Evolutionary conservation across 2,797 vertebrate species (phyloP).

Genomic region (Trachurus trachurus): DNA sequence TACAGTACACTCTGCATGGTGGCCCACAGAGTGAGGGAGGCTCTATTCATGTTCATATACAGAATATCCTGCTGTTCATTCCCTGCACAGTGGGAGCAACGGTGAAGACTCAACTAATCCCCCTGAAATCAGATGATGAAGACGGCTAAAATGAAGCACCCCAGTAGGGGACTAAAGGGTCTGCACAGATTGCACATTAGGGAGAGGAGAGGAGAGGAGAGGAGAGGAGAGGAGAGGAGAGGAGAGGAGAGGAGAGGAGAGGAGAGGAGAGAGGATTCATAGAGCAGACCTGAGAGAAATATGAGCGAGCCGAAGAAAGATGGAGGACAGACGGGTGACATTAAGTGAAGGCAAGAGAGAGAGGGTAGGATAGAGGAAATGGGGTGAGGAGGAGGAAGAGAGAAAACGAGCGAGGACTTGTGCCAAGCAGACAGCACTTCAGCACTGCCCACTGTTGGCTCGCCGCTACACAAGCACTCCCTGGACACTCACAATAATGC

Average conservation of each 20-base stretch:
- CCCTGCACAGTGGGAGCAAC: conserved; percentile 41
- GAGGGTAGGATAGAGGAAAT: background rate
- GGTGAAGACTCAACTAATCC: conserved; percentile 60
- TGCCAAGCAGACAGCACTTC: conserved; percentile 58
- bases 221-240: no score
- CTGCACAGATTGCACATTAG: conserved; percentile 15
- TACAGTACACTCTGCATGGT: conserved; percentile 6
- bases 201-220: no score
- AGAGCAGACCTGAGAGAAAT: background rate
- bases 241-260: no score
- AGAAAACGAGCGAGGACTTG: conserved; percentile 30
- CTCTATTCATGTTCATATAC: conserved; percentile 36
- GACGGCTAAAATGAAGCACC: conserved; percentile 50
- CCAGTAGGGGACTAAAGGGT: conserved; percentile 49
- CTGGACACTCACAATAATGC: conserved; percentile 70
- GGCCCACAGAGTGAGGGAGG: conserved; percentile 6
- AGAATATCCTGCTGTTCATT: conserved; percentile 55
- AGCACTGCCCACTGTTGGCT: conserved; percentile 62
- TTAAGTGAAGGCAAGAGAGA: conserved; percentile 15
- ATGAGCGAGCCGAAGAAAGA: background rate
- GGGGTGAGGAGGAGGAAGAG: conserved; percentile 15
- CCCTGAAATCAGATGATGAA: conserved; percentile 67
- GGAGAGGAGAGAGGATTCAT: background rate
- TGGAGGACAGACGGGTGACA: conserved; percentile 4
- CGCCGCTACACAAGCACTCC: conserved; percentile 63